Evolutionary conservation across 1,140 invertebrate species (phyloP).

Genomic region (Akabosia matsudoensis): DNA sequence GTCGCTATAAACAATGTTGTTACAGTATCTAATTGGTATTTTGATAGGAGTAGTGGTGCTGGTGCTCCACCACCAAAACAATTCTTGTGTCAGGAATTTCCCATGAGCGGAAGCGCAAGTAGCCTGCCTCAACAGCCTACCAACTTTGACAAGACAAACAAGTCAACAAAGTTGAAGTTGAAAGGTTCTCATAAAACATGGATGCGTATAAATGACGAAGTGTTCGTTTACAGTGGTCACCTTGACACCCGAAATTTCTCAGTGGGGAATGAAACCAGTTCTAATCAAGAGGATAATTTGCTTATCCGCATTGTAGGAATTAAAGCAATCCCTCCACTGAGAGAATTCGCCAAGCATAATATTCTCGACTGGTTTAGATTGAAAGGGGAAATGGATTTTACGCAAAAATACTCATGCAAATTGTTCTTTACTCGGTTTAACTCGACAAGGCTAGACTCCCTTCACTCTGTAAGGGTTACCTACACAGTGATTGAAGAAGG

Average conservation of each 20-base stretch:
- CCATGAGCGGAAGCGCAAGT: too few relatives aligned
- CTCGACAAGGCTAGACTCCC: background rate
- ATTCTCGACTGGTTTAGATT: slow-evolving; percentile 33
- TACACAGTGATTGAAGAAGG: slow-evolving; percentile 44
- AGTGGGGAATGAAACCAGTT: background rate
- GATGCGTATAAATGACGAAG: slow-evolving; percentile 37
- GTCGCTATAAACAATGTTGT: too few relatives aligned
- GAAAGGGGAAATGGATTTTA: slow-evolving; percentile 32
- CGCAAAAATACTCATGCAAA: slow-evolving; percentile 28
- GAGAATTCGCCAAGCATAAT: slow-evolving; percentile 19
- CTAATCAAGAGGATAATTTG: background rate
- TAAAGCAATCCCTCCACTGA: slow-evolving; percentile 27
- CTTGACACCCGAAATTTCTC: slow-evolving; percentile 31
- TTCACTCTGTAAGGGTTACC: slow-evolving; percentile 20
- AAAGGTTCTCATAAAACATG: slow-evolving; percentile 14
- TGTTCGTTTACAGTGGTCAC: slow-evolving; percentile 43
- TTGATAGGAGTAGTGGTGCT: too few relatives aligned
- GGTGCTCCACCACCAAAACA: too few relatives aligned
- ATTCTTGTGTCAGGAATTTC: too few relatives aligned
- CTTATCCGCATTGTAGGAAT: slow-evolving; percentile 37
- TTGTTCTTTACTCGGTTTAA: slow-evolving; percentile 34
- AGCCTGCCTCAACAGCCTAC: too few relatives aligned
- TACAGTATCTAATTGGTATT: too few relatives aligned
- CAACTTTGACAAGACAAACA: background rate
- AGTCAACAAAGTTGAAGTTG: background rate